Evolutionary conservation across 2,888 invertebrate genomes (phyloP), one percentile per base, ranked within the genome.

Genomic region (Gryllus longicercus): DNA sequence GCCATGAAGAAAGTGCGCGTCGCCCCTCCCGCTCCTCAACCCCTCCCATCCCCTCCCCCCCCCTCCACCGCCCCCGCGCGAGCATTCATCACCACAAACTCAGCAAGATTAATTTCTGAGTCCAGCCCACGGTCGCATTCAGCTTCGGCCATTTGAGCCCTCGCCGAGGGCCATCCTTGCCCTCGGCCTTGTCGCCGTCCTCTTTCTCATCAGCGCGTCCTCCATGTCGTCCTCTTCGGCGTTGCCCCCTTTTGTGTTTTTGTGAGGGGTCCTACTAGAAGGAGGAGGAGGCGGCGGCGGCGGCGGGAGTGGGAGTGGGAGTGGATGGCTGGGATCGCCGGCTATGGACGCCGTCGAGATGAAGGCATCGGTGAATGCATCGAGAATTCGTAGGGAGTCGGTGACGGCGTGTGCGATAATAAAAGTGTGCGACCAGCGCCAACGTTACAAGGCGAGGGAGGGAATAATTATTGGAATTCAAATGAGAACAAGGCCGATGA

Each of bases 51-150:
- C 8, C 8, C 38, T 38, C 1, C 38, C 38, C 38, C 38, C 38
- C 38, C 38, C 1, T 8, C 38, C 5, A 38, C 38, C 8, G 38
- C 8, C 63, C 14, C 63, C 14, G 14, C 11, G 63, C 63, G 14
- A 18, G 63, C 63, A 63, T 63, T 63, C 63, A 63, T 63, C 63
- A 63, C n/a, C 63, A n/a, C 63, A 63, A 63, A 63, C 63, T n/a
- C 63, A 63, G 63, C 63, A 63, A 63, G 63, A 63, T 63, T 63
- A 63, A 63, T 63, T 63, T 63, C 16, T 18, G 63, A 14, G 63
- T n/a, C 63, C 63, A 14, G 63, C 16, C 14, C 14, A n/a, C 63
- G 63, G 63, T 14, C 63, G 63, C n/a, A 63, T 63, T 63, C 63
- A 63, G 63, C 63, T 63, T 63, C 63, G n/a, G 63, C n/a, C 12